Evolutionary conservation across 2,797 vertebrate species (phyloP), one percentile per base, ranked within the genome.

Genomic region (Lates japonicus): DNA sequence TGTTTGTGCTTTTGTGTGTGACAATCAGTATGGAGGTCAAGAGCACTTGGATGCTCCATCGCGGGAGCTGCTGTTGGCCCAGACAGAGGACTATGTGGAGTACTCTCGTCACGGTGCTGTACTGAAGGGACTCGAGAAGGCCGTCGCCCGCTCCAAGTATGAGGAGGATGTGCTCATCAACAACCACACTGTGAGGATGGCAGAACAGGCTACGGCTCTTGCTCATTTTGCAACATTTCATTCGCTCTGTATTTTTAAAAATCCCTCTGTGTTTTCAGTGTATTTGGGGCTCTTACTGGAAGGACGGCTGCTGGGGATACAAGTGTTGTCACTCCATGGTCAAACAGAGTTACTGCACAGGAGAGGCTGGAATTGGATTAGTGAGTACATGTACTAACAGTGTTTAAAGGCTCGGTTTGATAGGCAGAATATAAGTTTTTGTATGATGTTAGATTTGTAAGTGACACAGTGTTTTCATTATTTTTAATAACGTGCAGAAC

Each of bases 231-330:
- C 52, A 12, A 25, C 10, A 0, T 54, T 44, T 52, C 14, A 4
- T 44, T 68, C 10, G 13, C 25, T 3, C 1, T 52, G 5, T 55
- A 3, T 52, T 37, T 4, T 69, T 31, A 49, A 13, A 7, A 31
- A 4, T 29, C 2, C 4, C 6, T 68, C 2, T 67, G 7, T 70
- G 14, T 69, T 19, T 91, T 10, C 90, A 99, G 98, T 97, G 96
- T 85, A 97, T 99, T 82, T 99, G 98, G 98, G 98, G 98, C 4
- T 99, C 98, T 0, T 99, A 95, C 64, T 99, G 98, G 98, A 98
- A 95, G 73, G 98, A 99, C 5, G 98, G 98, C 85, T 95, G 39
- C 87, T 99, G 98, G 98, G 98, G 98, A 37, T 99, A 95, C 94
- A 99, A 97, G 90, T 99, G 98, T 88, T 99, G 98, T 87, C 95